A percentile compares a stretch with the other conserved stretches of the same genome.
Evolutionary conservation across 2,113 vertebrate genomes (phyloP).

Genomic region (Axis porcinus): DNA sequence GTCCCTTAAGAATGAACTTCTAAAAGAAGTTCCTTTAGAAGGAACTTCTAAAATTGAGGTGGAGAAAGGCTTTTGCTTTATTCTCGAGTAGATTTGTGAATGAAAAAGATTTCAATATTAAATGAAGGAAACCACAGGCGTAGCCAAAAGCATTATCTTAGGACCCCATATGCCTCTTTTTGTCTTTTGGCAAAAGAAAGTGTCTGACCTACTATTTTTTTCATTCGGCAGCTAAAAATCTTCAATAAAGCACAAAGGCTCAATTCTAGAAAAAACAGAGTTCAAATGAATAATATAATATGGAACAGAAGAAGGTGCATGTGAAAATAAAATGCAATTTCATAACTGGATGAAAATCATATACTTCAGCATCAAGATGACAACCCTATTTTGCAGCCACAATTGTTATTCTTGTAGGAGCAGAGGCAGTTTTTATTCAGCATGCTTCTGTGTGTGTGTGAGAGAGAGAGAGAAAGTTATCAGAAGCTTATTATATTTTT

Average conservation of each 20-base stretch:
- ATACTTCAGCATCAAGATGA: constrained; percentile 43
- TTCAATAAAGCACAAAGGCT: constrained; percentile 27
- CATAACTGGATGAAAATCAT: constrained; percentile 40
- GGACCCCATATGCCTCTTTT: not conserved
- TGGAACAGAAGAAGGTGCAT: not conserved
- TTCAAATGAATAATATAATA: constrained; percentile 32
- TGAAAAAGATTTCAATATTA: not conserved
- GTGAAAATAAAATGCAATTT: constrained; percentile 45
- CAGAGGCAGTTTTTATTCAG: not conserved
- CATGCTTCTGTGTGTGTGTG: not conserved
- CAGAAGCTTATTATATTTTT: not conserved
- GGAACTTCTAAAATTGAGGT: not conserved
- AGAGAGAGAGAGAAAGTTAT: not conserved
- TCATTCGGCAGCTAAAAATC: not conserved
- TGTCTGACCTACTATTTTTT: not conserved
- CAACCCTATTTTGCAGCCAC: not conserved
- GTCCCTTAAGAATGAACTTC: not conserved
- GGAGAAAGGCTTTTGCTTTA: not conserved
- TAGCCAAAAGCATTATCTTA: not conserved
- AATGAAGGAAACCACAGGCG: not conserved
- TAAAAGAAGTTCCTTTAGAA: no score
- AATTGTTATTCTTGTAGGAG: constrained; percentile 19
- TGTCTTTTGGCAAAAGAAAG: not conserved
- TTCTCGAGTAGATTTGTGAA: not conserved
- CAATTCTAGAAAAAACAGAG: not conserved